Conservation (phyloP, 2,113 vertebrate genomes). For the Coptodon bakossiorum region DNA sequence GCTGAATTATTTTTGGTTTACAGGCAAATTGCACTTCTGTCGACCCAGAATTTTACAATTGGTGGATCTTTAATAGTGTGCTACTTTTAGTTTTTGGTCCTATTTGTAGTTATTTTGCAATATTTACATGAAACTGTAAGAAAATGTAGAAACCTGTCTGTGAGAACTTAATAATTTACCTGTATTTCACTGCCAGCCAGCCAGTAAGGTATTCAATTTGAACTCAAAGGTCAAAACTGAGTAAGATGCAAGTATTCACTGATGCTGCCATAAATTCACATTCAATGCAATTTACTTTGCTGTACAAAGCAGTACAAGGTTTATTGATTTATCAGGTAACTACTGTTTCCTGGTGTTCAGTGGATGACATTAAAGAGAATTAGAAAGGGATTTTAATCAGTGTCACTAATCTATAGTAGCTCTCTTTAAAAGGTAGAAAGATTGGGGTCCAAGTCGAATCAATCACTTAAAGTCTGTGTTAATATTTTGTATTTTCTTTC, state of each 20-base stretch:
- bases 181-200: neutral
- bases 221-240: neutral
- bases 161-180: neutral
- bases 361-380: neutral
- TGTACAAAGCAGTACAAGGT: neutral
- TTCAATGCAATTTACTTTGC: neutral
- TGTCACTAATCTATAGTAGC: neutral
- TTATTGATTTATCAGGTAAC: neutral
- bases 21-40: neutral
- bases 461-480: neutral
- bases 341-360: neutral
- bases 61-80: neutral
- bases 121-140: neutral
- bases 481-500: neutral
- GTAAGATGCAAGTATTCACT: neutral
- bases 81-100: neutral
- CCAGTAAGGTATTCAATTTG: neutral
- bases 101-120: neutral
- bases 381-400: neutral
- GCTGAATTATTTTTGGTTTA: neutral
- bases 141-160: neutral
- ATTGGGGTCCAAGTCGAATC: neutral
- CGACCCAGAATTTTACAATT: neutral
- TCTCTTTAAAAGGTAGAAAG: neutral
- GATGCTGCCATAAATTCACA: neutral